Evolutionary conservation across 2,888 invertebrate genomes (phyloP).

Genomic region (Drosophila borborema): DNA sequence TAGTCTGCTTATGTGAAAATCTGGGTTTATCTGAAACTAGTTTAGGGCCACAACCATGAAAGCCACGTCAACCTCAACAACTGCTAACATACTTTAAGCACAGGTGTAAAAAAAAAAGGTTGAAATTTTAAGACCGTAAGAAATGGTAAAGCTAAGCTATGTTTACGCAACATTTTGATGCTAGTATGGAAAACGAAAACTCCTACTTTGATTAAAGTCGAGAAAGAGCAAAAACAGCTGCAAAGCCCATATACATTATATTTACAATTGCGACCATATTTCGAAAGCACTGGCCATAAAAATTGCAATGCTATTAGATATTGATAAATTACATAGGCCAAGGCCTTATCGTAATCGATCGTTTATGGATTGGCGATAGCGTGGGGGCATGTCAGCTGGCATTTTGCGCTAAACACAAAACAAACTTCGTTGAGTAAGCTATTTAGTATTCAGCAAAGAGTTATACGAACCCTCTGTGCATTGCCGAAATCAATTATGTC

Average conservation of each 20-base stretch:
- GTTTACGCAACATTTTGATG: neutral
- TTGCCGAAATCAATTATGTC: slow-evolving; percentile 30
- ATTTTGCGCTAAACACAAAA: slow-evolving; percentile 17
- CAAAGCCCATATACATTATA: neutral
- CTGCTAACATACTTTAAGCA: neutral
- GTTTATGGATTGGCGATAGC: slow-evolving; percentile 50
- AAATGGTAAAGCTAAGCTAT: neutral
- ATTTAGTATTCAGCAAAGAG: slow-evolving; percentile 35
- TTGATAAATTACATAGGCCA: slow-evolving; percentile 45
- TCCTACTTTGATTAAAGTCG: neutral
- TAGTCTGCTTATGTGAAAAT: neutral
- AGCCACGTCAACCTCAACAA: neutral
- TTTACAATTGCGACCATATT: slow-evolving; percentile 6
- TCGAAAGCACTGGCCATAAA: slow-evolving; percentile 10
- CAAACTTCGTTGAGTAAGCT: neutral
- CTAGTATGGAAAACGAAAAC: neutral
- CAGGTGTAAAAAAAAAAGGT: neutral
- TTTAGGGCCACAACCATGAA: neutral
- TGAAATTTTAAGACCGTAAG: neutral
- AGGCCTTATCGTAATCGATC: slow-evolving; percentile 44
- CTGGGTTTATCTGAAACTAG: neutral
- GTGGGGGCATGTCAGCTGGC: slow-evolving; percentile 17
- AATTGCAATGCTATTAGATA: slow-evolving; percentile 26
- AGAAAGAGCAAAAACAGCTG: neutral
- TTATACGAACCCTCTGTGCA: slow-evolving; percentile 17